These are phyloP conservation scores for Drosophila nigricruria DNA, from an alignment of 2,888 invertebrate species.

Conservation along the genomic window DNA sequence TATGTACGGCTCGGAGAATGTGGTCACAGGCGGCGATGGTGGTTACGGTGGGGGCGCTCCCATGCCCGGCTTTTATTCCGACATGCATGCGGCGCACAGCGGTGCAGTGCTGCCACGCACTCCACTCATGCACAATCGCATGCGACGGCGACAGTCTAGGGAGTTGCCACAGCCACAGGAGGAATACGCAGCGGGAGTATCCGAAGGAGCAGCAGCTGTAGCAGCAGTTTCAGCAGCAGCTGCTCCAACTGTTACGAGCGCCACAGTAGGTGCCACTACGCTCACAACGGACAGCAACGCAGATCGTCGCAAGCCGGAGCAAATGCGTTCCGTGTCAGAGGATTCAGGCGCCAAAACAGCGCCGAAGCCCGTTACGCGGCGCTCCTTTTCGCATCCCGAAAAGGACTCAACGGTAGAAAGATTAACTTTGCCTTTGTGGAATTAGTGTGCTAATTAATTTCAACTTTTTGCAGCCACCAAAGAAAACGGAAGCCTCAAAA, in stretches of 20 bases:
- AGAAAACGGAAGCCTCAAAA: slow-evolving; percentile 81
- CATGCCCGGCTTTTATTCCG: slow-evolving; percentile 56
- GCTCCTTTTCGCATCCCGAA: slow-evolving; percentile 85
- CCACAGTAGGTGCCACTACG: background rate
- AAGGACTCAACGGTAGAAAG: slow-evolving; percentile 81
- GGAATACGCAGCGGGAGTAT: slow-evolving; percentile 55
- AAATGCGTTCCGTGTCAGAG: slow-evolving; percentile 85
- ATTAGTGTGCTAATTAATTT: background rate
- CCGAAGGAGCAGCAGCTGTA: slow-evolving; percentile 11
- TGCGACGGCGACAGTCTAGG: slow-evolving; percentile 79
- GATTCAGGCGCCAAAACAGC: slow-evolving; percentile 82
- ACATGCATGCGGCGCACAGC: slow-evolving; percentile 41
- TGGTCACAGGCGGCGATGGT: slow-evolving; percentile 50
- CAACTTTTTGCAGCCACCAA: slow-evolving; percentile 66
- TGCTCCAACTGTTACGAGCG: background rate
- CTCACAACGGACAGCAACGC: slow-evolving; percentile 32
- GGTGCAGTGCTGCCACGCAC: slow-evolving; percentile 81
- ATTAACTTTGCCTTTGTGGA: background rate
- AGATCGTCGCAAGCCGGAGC: slow-evolving; percentile 83
- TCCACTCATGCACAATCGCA: slow-evolving; percentile 80
- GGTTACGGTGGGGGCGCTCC: slow-evolving; percentile 34
- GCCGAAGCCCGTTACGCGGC: slow-evolving; percentile 83
- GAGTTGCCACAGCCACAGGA: slow-evolving; percentile 80
- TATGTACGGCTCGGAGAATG: slow-evolving; percentile 81
- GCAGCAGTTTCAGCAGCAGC: background rate